A percentile compares a stretch with the other conserved stretches of the same genome.
Conservation (phyloP, 2,113 vertebrate genomes). For the Muntiacus reevesi region DNA sequence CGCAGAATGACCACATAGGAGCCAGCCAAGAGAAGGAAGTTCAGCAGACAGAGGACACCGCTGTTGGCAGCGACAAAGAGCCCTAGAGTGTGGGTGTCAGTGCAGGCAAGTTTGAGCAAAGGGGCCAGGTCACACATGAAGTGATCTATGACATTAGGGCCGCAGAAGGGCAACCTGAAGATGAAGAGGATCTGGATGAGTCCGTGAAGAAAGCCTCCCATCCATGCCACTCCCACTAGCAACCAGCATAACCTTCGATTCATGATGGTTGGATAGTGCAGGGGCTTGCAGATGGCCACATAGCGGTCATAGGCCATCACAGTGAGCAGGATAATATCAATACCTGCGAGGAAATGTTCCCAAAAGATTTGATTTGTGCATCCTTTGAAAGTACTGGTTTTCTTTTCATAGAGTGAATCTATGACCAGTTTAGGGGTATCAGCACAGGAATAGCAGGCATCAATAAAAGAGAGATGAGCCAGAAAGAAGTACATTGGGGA, state of each 20-base stretch:
- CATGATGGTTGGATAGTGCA: neutral
- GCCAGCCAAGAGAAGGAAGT: neutral
- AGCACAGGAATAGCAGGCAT: neutral
- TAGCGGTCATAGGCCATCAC: neutral
- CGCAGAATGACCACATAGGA: neutral
- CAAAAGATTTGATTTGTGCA: neutral
- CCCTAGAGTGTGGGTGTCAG: neutral
- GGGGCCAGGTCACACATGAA: neutral
- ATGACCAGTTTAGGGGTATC: neutral
- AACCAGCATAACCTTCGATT: neutral
- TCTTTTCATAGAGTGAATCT: neutral
- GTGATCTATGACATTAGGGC: neutral
- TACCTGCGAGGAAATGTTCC: neutral
- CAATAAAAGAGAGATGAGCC: neutral
- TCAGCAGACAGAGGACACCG: neutral
- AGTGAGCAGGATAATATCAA: neutral
- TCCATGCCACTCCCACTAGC: neutral
- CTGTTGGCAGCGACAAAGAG: neutral
- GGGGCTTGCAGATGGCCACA: neutral
- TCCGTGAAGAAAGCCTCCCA: neutral
- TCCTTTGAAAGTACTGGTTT: neutral
- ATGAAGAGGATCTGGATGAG: neutral
- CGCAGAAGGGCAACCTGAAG: neutral
- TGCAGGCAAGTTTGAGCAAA: neutral
- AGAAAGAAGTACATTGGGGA: neutral